Conservation (phyloP, 2,888 invertebrate genomes). For the Ischnura elegans region DNA sequence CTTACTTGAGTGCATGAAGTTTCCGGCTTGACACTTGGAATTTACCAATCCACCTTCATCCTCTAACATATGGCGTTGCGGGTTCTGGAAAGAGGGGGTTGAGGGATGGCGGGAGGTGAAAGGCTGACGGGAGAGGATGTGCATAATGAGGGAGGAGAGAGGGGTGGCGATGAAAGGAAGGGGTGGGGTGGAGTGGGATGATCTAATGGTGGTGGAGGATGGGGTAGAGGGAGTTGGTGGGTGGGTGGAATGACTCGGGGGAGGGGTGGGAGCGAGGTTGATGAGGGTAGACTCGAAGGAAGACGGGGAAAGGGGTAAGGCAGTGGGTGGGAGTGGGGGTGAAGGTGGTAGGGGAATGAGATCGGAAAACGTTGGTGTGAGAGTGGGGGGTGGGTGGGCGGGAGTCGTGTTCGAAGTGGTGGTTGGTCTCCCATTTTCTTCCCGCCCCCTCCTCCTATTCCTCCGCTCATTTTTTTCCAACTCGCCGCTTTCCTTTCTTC, state of each 20-base stretch:
- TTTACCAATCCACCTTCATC: constrained; percentile 66
- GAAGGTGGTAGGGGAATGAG: background rate
- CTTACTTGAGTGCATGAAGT: constrained; percentile 51
- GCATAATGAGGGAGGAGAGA: constrained; percentile 15
- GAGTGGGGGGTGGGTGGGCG: background rate
- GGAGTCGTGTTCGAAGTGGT: background rate
- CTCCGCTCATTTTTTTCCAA: background rate
- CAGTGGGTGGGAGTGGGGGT: background rate
- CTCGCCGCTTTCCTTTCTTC: constrained; percentile 33
- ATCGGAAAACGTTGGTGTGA: too few species aligned
- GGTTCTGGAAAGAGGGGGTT: background rate
- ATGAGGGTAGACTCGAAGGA: background rate
- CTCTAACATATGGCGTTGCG: constrained; percentile 60
- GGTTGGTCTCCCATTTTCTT: background rate
- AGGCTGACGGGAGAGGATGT: background rate
- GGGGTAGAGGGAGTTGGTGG: too few species aligned
- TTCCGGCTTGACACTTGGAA: constrained; percentile 58
- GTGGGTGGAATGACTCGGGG: too few species aligned
- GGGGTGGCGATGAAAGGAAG: background rate
- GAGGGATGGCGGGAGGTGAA: background rate
- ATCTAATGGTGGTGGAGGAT: background rate
- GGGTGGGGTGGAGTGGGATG: background rate
- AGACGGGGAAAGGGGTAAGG: background rate
- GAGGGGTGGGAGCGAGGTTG: background rate
- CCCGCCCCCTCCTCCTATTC: background rate